Base-by-base conservation (phyloP, 2,888 invertebrate genomes). In the Schrankia costaestrigalis region DNA sequence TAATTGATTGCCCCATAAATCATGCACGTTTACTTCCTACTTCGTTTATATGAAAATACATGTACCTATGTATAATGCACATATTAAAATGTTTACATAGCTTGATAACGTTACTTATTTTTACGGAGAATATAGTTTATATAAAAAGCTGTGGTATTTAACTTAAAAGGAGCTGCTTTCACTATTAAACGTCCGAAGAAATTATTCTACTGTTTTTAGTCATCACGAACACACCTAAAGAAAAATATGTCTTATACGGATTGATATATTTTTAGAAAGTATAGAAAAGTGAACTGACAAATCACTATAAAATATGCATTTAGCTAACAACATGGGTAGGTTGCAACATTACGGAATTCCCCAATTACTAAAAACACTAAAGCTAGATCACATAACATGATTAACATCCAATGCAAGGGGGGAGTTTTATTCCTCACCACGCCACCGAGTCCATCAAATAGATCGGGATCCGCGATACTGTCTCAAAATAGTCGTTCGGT, bases 381-480 rank as follows among this genome's bases (percentile, higher is more conserved):
- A 59, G 61, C 63, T 63, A 65, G 72, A 73, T 77, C 68, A 70
- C 63, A 71, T 72, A 64, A 65, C 65, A 57, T 67, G 76, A 79
- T 78, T 73, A 74, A 62, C 55, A 65, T 42, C 61, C 58, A 61
- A 65, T 72, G 72, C 72, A 71, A 61, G 61, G 61, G 67, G 71
- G 24, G 21, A 63, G 63, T 50, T 58, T 56, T 67, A 66, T 66
- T 59, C 57, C 58, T 59, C 56, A 60, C 58, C 61, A 60, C 56
- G 60, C 59, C 55, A 63, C 67, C 64, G 70, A 73, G 70, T 80
- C 77, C 78, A 81, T 84, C 84, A 84, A 83, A 84, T 76, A 86
- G 84, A 85, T 86, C 78, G 71, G 61, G 38, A 57, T 46, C 48
- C 47, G 60, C 69, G 84, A 85, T 84, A 84, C 55, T 63, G 66